Evolutionary conservation across 1,140 invertebrate species (phyloP).

Genomic region (Hylaeus anthracinus): DNA sequence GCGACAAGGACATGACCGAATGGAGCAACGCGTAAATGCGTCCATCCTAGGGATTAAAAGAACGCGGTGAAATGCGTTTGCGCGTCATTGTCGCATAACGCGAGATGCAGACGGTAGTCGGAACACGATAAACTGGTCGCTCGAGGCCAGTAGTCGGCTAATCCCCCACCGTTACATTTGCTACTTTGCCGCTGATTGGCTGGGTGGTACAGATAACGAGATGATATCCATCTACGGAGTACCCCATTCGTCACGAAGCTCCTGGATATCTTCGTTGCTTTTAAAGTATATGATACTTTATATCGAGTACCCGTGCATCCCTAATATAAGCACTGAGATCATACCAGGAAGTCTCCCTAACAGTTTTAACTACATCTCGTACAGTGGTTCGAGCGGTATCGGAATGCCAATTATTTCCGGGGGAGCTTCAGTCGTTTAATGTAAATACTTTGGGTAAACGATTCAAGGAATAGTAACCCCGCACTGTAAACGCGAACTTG

Average conservation of each 20-base stretch:
- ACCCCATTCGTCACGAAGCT: no score
- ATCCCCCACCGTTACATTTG: not conserved
- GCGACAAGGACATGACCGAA: no score
- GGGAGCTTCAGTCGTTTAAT: slow-evolving; percentile 8
- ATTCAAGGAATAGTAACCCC: slow-evolving; percentile 1
- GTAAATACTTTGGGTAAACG: slow-evolving; percentile 30
- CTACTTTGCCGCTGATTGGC: no score
- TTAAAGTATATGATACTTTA: no score
- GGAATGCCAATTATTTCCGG: slow-evolving; percentile 33
- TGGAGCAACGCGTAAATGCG: no score
- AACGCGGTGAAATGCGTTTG: not conserved
- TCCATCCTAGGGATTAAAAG: no score
- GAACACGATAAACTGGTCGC: not conserved
- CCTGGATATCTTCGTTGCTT: no score
- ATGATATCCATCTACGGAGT: no score
- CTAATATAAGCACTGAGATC: not conserved
- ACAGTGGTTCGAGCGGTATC: not conserved
- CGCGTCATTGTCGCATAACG: no score
- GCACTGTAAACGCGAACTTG: slow-evolving; percentile 11
- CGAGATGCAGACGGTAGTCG: not conserved
- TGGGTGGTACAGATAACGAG: no score
- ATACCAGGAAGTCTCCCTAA: not conserved
- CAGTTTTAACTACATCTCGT: slow-evolving; percentile 1
- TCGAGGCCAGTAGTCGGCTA: not conserved
- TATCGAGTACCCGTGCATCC: not conserved